A percentile compares a stretch with the other conserved stretches of the same genome.
phyloP scores from a whole-genome alignment of 64 coral and sea anemone species.

The Astreopora myriophthalma region DNA sequence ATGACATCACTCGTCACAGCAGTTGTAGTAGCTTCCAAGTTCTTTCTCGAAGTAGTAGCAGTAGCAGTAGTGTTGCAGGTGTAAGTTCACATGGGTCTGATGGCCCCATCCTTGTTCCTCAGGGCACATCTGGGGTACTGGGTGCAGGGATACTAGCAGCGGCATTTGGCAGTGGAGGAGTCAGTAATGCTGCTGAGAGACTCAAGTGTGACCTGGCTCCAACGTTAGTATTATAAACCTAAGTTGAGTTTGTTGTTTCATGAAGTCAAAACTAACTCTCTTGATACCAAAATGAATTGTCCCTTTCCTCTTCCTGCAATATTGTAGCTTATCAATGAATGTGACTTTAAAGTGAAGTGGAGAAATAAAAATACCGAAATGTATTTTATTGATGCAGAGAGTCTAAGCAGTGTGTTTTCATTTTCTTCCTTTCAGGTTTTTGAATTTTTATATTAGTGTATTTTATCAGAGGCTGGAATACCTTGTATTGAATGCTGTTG shows the following conservation, averaged over 20 bases:
- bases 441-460: conserved; percentile 79
- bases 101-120: conserved; percentile 21
- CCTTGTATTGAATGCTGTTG: conserved; percentile 79
- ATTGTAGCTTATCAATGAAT: too few relatives aligned
- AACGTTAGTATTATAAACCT: background rate
- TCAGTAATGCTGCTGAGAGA: conserved; percentile 42
- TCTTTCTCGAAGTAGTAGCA: conserved; percentile 80
- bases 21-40: conserved; percentile 86
- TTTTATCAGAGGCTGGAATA: conserved; percentile 81
- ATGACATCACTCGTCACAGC: conserved; percentile 74
- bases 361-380: too few relatives aligned
- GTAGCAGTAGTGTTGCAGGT: conserved; percentile 78
- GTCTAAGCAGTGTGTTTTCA: too few relatives aligned
- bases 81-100: conserved; percentile 61
- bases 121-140: conserved; percentile 44
- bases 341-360: too few relatives aligned
- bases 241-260: background rate
- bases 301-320: too few relatives aligned
- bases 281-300: too few relatives aligned
- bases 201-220: conserved; percentile 41
- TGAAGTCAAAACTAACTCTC: too few relatives aligned
- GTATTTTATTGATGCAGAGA: too few relatives aligned
- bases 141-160: conserved; percentile 65
- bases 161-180: background rate
- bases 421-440: conserved; percentile 59